These are phyloP conservation scores for Calosoma granatense DNA, from an alignment of 1,140 invertebrate species.

Conservation along the genomic window DNA sequence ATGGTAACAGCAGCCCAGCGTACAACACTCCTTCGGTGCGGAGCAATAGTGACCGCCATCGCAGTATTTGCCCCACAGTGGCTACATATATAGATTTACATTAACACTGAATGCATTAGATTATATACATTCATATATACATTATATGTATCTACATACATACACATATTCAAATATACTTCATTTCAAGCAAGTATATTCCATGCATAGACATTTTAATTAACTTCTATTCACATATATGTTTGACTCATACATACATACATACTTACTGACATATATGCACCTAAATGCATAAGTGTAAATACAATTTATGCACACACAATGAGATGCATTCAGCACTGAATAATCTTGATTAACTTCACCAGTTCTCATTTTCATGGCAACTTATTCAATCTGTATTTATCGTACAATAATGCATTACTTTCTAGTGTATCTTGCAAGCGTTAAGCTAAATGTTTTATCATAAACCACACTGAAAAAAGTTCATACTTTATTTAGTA, in stretches of 20 bases:
- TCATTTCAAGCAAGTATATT: background rate
- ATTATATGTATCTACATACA: background rate
- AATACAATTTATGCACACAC: no score
- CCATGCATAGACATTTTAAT: background rate
- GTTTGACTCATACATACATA: background rate
- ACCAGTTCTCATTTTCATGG: no score
- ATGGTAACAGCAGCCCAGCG: conserved; percentile 57
- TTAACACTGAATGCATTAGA: background rate
- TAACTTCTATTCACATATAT: background rate
- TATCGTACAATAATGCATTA: no score
- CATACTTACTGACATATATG: background rate
- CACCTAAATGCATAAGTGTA: no score
- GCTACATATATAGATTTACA: conserved; percentile 12
- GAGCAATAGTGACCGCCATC: conserved; percentile 48
- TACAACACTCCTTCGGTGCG: conserved; percentile 60
- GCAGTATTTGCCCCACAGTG: conserved; percentile 32
- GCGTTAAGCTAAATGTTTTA: no score
- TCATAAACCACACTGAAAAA: no score
- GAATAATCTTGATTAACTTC: no score
- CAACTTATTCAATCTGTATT: no score
- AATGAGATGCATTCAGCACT: no score
- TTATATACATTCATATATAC: background rate
- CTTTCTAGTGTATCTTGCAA: no score
- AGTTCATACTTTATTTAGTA: no score
- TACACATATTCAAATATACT: background rate